phyloP scores from a whole-genome alignment of 1,140 invertebrate species.

The Drosophila carrolli region DNA sequence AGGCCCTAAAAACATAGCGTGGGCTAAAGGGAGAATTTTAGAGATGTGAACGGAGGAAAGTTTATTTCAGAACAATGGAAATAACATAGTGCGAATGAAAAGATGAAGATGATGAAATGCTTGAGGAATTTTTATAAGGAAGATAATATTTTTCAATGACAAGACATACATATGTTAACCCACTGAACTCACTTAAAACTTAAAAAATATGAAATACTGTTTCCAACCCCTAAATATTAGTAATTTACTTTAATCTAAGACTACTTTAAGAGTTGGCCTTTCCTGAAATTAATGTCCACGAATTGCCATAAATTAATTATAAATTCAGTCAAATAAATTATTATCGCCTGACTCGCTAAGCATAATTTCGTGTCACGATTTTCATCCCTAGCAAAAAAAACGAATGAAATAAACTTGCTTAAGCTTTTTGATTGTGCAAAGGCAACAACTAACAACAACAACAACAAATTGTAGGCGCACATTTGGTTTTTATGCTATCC shows the following conservation, averaged over 20 bases:
- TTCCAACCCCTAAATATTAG: too few relatives aligned
- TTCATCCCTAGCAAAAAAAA: constrained; percentile 28
- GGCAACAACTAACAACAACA: constrained; percentile 11
- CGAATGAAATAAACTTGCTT: constrained; percentile 30
- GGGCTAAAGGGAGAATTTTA: constrained; percentile 16
- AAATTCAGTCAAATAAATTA: constrained; percentile 5
- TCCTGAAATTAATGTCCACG: neutral
- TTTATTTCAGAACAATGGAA: constrained; percentile 5
- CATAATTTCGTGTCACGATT: constrained; percentile 30
- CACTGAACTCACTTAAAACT: neutral
- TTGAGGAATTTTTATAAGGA: neutral
- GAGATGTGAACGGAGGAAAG: constrained; percentile 21
- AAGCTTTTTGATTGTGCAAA: constrained; percentile 68
- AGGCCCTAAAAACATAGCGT: constrained; percentile 49
- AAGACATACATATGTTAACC: neutral
- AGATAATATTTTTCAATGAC: neutral
- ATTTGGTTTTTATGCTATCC: constrained; percentile 79
- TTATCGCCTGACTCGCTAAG: constrained; percentile 15
- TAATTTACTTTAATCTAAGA: neutral
- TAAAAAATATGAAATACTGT: too few relatives aligned
- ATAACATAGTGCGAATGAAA: neutral
- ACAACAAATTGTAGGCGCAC: constrained; percentile 36
- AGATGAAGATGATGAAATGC: neutral
- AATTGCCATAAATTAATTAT: constrained; percentile 18
- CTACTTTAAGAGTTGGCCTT: neutral